Evolutionary conservation across 2,113 vertebrate species (phyloP).

Genomic region (Rallus limicola): DNA sequence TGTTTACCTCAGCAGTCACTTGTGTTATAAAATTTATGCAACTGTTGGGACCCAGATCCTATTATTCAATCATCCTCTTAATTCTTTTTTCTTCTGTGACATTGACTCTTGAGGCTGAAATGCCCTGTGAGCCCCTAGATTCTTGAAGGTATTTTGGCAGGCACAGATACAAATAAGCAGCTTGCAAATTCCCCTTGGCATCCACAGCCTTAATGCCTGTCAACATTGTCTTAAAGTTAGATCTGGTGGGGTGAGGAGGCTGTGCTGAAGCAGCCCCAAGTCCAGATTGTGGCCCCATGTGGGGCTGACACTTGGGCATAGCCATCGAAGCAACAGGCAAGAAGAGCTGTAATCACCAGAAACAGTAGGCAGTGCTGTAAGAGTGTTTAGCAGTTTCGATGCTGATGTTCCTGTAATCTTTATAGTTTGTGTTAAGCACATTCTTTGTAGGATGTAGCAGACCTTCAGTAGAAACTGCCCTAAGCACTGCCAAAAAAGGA

Average conservation of each 20-base stretch:
- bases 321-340: background rate
- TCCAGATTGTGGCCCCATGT: fast-evolving
- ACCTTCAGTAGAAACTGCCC: background rate
- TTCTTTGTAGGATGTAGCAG: background rate
- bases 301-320: fast-evolving
- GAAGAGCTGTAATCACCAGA: background rate
- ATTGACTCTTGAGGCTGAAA: background rate
- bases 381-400: background rate
- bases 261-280: background rate
- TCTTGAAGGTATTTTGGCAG: background rate
- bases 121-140: background rate
- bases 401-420: background rate
- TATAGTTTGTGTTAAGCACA: background rate
- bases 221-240: background rate
- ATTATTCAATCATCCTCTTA: background rate
- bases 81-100: background rate
- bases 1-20: background rate
- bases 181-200: background rate
- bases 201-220: background rate
- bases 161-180: background rate
- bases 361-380: background rate
- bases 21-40: background rate
- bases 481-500: background rate
- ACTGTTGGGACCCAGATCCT: background rate
- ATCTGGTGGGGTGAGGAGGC: background rate